Conservation (phyloP, 2,888 invertebrate genomes). For the Sinhomidia bicolor region DNA sequence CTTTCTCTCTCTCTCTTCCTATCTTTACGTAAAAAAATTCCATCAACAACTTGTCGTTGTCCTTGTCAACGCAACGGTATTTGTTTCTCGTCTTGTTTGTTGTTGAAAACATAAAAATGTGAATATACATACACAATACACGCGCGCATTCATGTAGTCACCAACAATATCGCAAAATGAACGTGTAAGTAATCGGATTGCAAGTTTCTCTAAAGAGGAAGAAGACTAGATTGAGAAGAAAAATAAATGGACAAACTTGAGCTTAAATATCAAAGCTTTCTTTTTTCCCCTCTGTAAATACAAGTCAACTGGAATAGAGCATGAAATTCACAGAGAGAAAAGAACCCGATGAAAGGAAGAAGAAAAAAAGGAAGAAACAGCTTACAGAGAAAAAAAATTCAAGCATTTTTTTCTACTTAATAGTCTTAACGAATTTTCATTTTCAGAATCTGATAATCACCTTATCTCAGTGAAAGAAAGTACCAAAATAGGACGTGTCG, state of each 20-base stretch:
- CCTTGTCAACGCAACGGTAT: background rate
- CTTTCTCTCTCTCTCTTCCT: too few species aligned
- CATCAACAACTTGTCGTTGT: background rate
- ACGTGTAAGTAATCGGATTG: constrained; percentile 18
- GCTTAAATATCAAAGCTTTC: constrained; percentile 8
- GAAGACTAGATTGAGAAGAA: background rate
- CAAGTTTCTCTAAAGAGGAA: constrained; percentile 6
- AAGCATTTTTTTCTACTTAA: background rate
- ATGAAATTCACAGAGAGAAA: background rate
- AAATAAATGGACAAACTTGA: background rate
- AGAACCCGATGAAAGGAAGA: background rate
- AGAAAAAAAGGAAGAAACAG: background rate
- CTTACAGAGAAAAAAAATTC: background rate
- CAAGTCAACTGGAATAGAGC: background rate
- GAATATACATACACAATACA: too few species aligned
- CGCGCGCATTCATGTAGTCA: too few species aligned
- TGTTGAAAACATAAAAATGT: too few species aligned
- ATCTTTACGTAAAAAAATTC: too few species aligned
- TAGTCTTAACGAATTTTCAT: background rate
- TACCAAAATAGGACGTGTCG: background rate
- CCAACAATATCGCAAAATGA: constrained; percentile 1
- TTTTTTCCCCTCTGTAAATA: background rate
- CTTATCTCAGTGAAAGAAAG: background rate
- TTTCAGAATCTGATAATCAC: background rate
- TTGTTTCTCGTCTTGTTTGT: background rate